These are phyloP conservation scores for Gopherus flavomarginatus DNA, from an alignment of 2,113 vertebrate genomes.

Conservation along the genomic window DNA sequence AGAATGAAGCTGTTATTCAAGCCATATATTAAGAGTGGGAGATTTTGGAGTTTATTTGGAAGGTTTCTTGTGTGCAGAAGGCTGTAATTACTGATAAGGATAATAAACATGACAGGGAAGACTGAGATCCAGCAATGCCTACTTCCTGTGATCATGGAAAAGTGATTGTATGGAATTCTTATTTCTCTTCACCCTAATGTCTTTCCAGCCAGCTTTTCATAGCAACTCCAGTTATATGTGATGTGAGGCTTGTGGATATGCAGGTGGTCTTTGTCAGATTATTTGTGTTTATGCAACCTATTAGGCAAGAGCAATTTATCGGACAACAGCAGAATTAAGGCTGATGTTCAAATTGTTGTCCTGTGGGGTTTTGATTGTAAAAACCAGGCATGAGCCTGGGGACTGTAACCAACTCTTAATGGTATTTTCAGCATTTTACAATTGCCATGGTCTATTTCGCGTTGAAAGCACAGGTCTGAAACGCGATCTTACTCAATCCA, in stretches of 20 bases:
- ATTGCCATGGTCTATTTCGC: neutral
- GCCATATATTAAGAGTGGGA: neutral
- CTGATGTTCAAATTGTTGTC: neutral
- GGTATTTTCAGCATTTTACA: neutral
- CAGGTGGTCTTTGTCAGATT: neutral
- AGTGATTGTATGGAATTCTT: neutral
- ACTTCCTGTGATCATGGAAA: neutral
- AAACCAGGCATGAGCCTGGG: neutral
- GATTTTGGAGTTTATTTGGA: neutral
- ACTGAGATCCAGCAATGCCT: neutral
- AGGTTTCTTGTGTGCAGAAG: fast-evolving
- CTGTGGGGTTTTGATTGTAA: neutral
- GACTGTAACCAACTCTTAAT: neutral
- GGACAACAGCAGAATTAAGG: neutral
- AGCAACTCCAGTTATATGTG: neutral
- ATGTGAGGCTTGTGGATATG: neutral
- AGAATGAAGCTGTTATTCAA: neutral
- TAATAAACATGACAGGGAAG: neutral
- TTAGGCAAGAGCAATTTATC: neutral
- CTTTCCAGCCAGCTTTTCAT: neutral
- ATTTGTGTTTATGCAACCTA: neutral
- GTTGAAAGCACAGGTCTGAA: neutral
- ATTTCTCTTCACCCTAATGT: neutral
- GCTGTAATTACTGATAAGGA: neutral
- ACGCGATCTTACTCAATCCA: neutral